A percentile compares a stretch with the other conserved stretches of the same genome.
Evolutionary conservation across 2,888 invertebrate species (phyloP).

Genomic region (Agrochola circellaris): DNA sequence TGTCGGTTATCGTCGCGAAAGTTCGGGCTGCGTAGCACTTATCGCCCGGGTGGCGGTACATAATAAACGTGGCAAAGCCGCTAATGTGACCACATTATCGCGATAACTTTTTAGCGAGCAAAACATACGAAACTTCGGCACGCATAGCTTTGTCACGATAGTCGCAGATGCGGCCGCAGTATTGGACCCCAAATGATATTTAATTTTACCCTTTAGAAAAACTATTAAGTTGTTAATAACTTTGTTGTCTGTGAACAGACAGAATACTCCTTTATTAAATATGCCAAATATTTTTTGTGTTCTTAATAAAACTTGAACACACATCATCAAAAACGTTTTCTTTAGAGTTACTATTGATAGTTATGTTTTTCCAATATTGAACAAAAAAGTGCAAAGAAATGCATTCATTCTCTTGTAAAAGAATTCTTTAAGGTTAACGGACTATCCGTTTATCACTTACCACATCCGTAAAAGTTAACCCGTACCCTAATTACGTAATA

Average conservation of each 20-base stretch:
- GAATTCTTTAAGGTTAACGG: not conserved
- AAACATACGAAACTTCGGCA: too few species aligned
- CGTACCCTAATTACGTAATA: too few species aligned
- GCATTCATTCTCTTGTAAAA: not conserved
- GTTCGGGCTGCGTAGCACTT: too few species aligned
- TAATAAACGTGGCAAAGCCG: too few species aligned
- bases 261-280: too few species aligned
- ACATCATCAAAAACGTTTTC: too few species aligned
- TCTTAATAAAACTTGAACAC: not conserved
- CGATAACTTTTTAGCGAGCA: too few species aligned
- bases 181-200: not conserved
- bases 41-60: too few species aligned
- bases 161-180: too few species aligned
- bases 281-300: not conserved
- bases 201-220: not conserved
- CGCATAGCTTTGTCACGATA: too few species aligned
- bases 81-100: too few species aligned
- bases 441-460: conserved; percentile 4
- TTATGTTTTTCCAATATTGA: not conserved
- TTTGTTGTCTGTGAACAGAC: conserved; percentile 12
- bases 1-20: too few species aligned
- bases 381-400: not conserved
- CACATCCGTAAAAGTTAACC: conserved; percentile 14
- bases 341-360: not conserved
- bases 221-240: not conserved